Percentiles rank a stretch among this genome's conserved stretches.
phyloP scores from a whole-genome alignment of 2,888 invertebrate species.

The Andrena fulva region DNA sequence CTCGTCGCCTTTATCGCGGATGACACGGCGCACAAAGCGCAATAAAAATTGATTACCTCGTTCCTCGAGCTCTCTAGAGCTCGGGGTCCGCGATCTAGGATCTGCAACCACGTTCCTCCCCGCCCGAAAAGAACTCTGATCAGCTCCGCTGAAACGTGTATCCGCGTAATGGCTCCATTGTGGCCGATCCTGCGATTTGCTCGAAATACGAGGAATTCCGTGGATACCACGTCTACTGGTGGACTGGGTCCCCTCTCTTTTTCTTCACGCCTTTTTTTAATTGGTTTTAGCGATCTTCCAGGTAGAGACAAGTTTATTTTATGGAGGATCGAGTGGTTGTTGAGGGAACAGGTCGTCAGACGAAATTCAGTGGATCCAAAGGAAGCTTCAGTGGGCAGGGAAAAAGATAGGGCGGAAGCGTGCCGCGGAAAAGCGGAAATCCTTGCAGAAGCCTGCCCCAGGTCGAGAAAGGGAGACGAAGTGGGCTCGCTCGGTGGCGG shows the following conservation, averaged over 20 bases:
- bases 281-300: slow-evolving; percentile 7
- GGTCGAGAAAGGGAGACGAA: slow-evolving; percentile 5
- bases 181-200: slow-evolving; percentile 62
- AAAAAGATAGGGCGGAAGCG: neutral
- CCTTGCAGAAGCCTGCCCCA: neutral
- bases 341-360: neutral
- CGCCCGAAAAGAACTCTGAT: slow-evolving; percentile 6
- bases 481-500: slow-evolving; percentile 10
- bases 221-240: slow-evolving; percentile 49
- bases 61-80: slow-evolving; percentile 17
- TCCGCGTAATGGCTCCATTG: slow-evolving; percentile 60
- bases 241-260: slow-evolving; percentile 1
- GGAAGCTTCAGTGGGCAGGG: neutral
- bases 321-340: neutral
- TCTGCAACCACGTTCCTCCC: slow-evolving; percentile 11
- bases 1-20: slow-evolving; percentile 24
- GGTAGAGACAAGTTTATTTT: no score
- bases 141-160: neutral
- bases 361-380: no score
- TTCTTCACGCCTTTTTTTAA: slow-evolving; percentile 2
- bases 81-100: slow-evolving; percentile 16
- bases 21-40: slow-evolving; percentile 38
- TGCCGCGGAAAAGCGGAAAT: slow-evolving; percentile 19
- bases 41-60: slow-evolving; percentile 46
- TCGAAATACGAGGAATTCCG: slow-evolving; percentile 62